phyloP scores from a whole-genome alignment of 2,888 invertebrate species.

The Melanostoma scalare region DNA sequence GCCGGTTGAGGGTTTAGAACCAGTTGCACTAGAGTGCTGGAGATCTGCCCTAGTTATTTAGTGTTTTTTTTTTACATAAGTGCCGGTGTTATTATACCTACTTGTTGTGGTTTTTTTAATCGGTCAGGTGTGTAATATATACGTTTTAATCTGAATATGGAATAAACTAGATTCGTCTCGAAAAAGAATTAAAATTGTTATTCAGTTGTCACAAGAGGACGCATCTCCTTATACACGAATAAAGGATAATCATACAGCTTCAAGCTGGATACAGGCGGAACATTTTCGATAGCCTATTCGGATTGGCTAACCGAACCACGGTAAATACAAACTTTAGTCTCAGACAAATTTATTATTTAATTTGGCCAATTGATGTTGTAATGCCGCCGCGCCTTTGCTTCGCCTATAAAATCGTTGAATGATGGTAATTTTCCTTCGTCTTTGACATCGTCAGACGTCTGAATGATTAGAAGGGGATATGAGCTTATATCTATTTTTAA shows the following conservation, averaged over 20 bases:
- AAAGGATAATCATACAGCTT: slow-evolving; percentile 62
- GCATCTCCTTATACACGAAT: neutral
- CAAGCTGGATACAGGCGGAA: slow-evolving; percentile 81
- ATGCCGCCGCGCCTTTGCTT: slow-evolving; percentile 61
- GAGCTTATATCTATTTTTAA: slow-evolving; percentile 34
- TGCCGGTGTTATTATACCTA: slow-evolving; percentile 54
- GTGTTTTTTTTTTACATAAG: slow-evolving; percentile 26
- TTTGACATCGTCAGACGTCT: neutral
- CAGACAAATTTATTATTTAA: slow-evolving; percentile 61
- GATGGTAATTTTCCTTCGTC: slow-evolving; percentile 46
- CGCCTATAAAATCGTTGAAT: neutral
- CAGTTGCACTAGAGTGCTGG: slow-evolving; percentile 63
- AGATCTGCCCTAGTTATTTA: slow-evolving; percentile 66
- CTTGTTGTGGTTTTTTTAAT: slow-evolving; percentile 19
- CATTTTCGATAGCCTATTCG: slow-evolving; percentile 81
- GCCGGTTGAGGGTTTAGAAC: slow-evolving; percentile 58
- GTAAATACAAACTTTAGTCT: slow-evolving; percentile 74
- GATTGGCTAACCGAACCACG: slow-evolving; percentile 82
- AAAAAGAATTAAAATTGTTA: slow-evolving; percentile 52
- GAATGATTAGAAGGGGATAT: neutral
- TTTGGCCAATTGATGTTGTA: slow-evolving; percentile 69
- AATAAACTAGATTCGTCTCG: slow-evolving; percentile 46
- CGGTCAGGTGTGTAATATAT: slow-evolving; percentile 53
- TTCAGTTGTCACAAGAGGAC: slow-evolving; percentile 37
- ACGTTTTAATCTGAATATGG: slow-evolving; percentile 30